A percentile compares a stretch with the other conserved stretches of the same genome.
These are phyloP conservation scores for Palloptera scutellata DNA, from an alignment of 2,888 invertebrate genomes.

Conservation along the genomic window DNA sequence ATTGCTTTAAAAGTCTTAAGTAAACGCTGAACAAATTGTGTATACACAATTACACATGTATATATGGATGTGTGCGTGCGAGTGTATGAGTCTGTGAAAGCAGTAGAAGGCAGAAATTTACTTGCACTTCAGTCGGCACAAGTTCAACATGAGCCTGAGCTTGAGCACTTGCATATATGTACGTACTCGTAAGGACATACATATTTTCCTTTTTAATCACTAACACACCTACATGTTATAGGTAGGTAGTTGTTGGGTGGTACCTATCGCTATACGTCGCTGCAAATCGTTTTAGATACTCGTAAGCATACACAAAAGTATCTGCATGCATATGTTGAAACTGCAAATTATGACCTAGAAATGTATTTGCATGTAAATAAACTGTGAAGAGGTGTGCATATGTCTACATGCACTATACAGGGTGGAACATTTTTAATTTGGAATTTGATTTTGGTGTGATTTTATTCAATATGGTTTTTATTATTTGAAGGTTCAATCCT, in stretches of 20 bases:
- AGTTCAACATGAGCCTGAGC: not conserved
- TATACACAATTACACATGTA: no score
- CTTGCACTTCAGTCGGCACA: not conserved
- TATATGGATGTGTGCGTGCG: not conserved
- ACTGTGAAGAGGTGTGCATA: conserved; percentile 4
- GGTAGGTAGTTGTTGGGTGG: no score
- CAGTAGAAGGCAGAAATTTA: not conserved
- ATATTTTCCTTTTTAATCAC: not conserved
- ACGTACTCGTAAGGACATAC: no score
- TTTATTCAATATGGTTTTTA: no score
- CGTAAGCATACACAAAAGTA: not conserved
- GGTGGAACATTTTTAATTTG: no score
- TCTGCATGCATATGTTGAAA: not conserved
- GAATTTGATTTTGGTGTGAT: no score
- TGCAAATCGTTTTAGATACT: not conserved
- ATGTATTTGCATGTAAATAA: conserved; percentile 27
- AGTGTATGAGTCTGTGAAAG: not conserved
- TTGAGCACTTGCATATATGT: not conserved
- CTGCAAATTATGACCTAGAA: conserved; percentile 26
- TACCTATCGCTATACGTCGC: not conserved
- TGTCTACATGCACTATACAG: no score
- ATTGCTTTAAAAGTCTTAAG: conserved; percentile 21
- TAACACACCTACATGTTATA: no score
- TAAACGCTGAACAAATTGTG: not conserved
- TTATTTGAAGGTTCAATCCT: no score